phyloP scores from a whole-genome alignment of 2,113 vertebrate species.

The Scatophagus argus region DNA sequence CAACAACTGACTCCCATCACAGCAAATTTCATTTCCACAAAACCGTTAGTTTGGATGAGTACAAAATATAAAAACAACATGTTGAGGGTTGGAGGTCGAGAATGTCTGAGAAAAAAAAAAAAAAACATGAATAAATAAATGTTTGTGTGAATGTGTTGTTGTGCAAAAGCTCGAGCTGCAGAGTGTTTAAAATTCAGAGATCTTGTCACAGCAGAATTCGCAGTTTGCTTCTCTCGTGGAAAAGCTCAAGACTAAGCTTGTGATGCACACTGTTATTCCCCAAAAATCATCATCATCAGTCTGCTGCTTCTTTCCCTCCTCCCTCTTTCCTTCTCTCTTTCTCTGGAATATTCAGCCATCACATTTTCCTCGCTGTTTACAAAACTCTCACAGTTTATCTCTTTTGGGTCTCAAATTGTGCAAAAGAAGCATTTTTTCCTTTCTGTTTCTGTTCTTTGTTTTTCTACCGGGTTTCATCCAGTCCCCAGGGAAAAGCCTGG shows the following conservation, averaged over 20 bases:
- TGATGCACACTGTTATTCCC: slow-evolving; percentile 55
- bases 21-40: slow-evolving; percentile 65
- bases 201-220: slow-evolving; percentile 55
- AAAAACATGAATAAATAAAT: slow-evolving; percentile 69
- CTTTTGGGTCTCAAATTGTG: slow-evolving; percentile 74
- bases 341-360: slow-evolving; percentile 74
- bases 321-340: slow-evolving; percentile 42
- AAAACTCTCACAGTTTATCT: slow-evolving; percentile 67
- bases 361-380: slow-evolving; percentile 68
- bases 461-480: slow-evolving; percentile 64
- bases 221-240: slow-evolving; percentile 54
- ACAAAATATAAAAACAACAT: slow-evolving; percentile 46
- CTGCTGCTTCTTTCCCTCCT: slow-evolving; percentile 44
- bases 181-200: slow-evolving; percentile 58
- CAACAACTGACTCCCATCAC: slow-evolving; percentile 39
- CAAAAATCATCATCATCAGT: slow-evolving; percentile 66
- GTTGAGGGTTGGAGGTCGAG: slow-evolving; percentile 46
- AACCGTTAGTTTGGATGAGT: slow-evolving; percentile 58
- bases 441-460: slow-evolving; percentile 58
- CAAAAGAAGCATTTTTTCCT: slow-evolving; percentile 69
- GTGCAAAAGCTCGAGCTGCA: slow-evolving; percentile 28
- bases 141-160: slow-evolving; percentile 51
- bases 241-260: slow-evolving; percentile 27
- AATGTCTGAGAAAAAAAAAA: slow-evolving; percentile 44
- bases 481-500: slow-evolving; percentile 62